Conservation (phyloP, 2,888 invertebrate species). For the Octonoba sinensis region DNA sequence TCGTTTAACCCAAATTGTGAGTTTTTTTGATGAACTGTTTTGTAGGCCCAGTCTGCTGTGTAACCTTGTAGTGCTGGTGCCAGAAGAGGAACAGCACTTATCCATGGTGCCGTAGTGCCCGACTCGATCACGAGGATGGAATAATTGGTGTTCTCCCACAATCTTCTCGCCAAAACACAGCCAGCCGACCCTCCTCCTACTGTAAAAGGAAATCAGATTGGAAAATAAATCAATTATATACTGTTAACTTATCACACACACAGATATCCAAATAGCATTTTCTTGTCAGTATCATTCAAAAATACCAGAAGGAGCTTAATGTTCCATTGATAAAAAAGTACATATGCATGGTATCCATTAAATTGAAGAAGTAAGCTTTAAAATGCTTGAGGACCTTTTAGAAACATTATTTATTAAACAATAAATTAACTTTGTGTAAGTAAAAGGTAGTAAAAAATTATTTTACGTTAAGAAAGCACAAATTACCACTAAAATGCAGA, state of each 20-base stretch:
- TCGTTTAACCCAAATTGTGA: conserved; percentile 79
- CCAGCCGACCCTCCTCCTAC: conserved; percentile 83
- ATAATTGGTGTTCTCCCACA: conserved; percentile 75
- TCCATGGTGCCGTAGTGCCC: conserved; percentile 79
- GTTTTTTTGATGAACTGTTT: conserved; percentile 77
- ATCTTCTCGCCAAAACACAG: conserved; percentile 78
- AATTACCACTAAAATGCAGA: too few relatives aligned
- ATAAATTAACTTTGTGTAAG: too few relatives aligned
- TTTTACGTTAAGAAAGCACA: too few relatives aligned
- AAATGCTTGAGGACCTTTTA: too few relatives aligned
- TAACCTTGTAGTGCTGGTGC: conserved; percentile 80
- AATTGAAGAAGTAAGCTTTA: too few relatives aligned
- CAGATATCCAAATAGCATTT: too few relatives aligned
- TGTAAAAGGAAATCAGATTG: conserved; percentile 68
- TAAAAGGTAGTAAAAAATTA: too few relatives aligned
- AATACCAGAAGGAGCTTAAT: too few relatives aligned
- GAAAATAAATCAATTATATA: conserved; percentile 64
- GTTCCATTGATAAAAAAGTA: not conserved
- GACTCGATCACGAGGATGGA: conserved; percentile 80
- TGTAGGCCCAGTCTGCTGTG: conserved; percentile 79
- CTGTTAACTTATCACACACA: too few relatives aligned
- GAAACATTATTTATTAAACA: too few relatives aligned
- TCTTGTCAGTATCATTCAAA: too few relatives aligned
- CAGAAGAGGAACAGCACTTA: conserved; percentile 78
- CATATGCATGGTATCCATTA: too few relatives aligned